A percentile compares a stretch with the other conserved stretches of the same genome.
phyloP scores from a whole-genome alignment of 2,797 vertebrate genomes.

The Varecia variegata region DNA sequence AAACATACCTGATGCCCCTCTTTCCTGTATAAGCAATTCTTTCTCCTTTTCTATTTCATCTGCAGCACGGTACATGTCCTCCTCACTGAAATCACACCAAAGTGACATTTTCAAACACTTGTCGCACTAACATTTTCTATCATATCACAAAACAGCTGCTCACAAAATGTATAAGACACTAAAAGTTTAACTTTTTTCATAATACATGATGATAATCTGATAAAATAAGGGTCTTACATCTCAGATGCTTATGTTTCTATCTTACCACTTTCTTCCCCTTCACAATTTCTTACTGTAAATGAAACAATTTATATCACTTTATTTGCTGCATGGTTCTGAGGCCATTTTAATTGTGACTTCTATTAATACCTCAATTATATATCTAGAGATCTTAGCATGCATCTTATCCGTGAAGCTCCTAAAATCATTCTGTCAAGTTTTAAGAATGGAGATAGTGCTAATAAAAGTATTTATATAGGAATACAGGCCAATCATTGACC shows the following conservation, averaged over 20 bases:
- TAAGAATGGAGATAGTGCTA: background rate
- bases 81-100: constrained; percentile 87
- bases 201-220: background rate
- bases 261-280: background rate
- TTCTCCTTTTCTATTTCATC: constrained; percentile 91
- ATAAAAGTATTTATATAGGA: background rate
- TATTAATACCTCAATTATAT: background rate
- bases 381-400: background rate
- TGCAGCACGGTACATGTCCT: constrained; percentile 93
- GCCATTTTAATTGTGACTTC: background rate
- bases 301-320: background rate
- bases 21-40: constrained; percentile 76
- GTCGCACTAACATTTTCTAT: background rate
- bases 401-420: background rate
- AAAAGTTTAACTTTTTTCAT: background rate
- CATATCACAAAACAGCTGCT: constrained; percentile 11
- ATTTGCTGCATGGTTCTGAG: background rate
- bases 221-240: background rate
- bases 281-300: background rate
- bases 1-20: constrained; percentile 80
- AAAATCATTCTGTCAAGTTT: background rate
- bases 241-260: background rate
- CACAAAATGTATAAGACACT: background rate
- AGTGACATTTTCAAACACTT: constrained; percentile 71
- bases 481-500: background rate